Base-by-base conservation (phyloP, 2,113 vertebrate species). In the Xerus inauris region DNA sequence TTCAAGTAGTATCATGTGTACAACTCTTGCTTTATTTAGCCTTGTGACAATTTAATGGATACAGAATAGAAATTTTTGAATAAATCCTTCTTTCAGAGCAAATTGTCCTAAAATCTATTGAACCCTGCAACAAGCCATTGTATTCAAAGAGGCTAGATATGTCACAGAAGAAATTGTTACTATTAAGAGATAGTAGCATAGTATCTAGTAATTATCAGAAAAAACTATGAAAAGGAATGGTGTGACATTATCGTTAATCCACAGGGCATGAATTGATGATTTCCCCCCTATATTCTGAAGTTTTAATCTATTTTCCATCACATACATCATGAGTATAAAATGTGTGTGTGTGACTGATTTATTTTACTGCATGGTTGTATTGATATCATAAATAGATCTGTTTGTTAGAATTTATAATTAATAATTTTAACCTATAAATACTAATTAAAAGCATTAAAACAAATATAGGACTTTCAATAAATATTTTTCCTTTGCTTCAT, bases 391-490 rank as follows among this genome's bases (percentile, higher is more conserved):
- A 84, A 85, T 17, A 92, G 85, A 81, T 57, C 10, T 83, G 38
- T 32, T 32, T 57, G 1, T 73, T 82, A 93, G 9, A 92, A 47
- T 90, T 87, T 83, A 81, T 14, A 87, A 22, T 87, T 96, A 85
- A 79, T 90, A 86, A 91, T 47, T 84, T 8, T 62, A 88, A 65
- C 49, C 49, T 62, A 1, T 20, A 7, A 83, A 75, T 80, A 75
- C 3, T 57, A 89, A 57, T 75, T 59, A 65, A 89, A 97, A 94
- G 80, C 0, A 42, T 79, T 79, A 87, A 96, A 95, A 57, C 35
- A 76, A 87, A 54, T 62, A 28, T 17, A 54, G 71, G 38, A 49
- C n/a, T 93, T 87, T 1, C 42, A 75, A 76, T 79, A 86, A 95
- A 47, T 12, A 40, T 71, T 62, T 7, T 79, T 79, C 28, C 76